Evolutionary conservation across 2,797 vertebrate species (phyloP).

Genomic region (Crocidura indochinensis): DNA sequence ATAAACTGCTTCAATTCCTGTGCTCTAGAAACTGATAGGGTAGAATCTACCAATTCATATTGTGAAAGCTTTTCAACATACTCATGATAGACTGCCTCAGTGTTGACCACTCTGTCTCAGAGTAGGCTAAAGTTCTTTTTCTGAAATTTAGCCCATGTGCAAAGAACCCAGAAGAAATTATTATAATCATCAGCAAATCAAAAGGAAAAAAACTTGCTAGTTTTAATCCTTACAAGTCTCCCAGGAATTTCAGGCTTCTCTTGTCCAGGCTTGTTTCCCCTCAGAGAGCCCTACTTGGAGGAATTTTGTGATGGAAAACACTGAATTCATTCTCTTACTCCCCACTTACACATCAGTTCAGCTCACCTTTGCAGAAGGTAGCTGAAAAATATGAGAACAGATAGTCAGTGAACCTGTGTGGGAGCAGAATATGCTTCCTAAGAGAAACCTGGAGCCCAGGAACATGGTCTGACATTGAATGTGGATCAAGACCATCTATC

Average conservation of each 20-base stretch:
- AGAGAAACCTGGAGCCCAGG: background rate
- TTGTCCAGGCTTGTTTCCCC: background rate
- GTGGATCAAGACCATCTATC: background rate
- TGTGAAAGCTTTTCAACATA: slow-evolving; percentile 1
- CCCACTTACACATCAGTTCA: background rate
- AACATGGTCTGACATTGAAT: too few relatives aligned
- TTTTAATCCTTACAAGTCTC: slow-evolving; percentile 36
- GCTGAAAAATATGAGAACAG: background rate
- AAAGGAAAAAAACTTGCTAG: background rate
- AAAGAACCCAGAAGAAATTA: slow-evolving; percentile 48
- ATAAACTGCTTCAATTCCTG: slow-evolving; percentile 26
- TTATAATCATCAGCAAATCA: slow-evolving; percentile 28
- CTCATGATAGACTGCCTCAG: background rate
- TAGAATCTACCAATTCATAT: background rate
- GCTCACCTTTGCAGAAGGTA: background rate
- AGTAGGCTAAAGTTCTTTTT: slow-evolving; percentile 14
- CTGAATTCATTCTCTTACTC: too few relatives aligned
- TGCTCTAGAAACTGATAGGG: background rate
- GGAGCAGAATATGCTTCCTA: background rate
- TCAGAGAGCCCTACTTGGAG: background rate
- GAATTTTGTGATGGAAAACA: background rate
- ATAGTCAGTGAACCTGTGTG: background rate
- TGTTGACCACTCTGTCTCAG: background rate
- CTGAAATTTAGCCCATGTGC: background rate
- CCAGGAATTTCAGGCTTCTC: slow-evolving; percentile 54